Evolutionary conservation across 2,797 vertebrate genomes (phyloP), one percentile per base, ranked within the genome.

Genomic region (Pangasius mekongensis): DNA sequence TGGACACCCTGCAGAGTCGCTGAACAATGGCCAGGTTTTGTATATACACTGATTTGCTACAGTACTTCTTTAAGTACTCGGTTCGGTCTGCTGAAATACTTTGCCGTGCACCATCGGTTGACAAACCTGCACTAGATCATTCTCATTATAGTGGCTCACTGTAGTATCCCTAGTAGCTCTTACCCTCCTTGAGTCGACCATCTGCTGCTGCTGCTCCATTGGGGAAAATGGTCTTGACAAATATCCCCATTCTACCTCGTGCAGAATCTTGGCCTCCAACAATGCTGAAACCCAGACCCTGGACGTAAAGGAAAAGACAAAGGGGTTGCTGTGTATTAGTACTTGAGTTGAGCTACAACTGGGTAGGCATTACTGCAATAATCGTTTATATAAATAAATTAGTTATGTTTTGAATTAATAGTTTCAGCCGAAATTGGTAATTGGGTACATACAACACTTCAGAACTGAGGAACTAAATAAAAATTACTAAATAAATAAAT

Each of bases 281-380:
- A 88, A 99, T 99, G 90, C 98, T 99, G 94, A 99, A 99, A 74
- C 98, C 98, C 52, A 99, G 96, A 60, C 98, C 98, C 98, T 99
- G 39, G 4, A 67, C 60, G 83, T 56, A 10, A 82, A 52, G 18
- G 14, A 85, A 86, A 39, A 64, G 36, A 77, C 20, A 27, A 66
- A 58, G 39, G 22, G 39, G 36, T 83, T 88, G 69, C 2, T 33
- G 10, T 69, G 54, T 8, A 86, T 58, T 71, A 22, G 66, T 47
- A 66, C 16, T 9, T 16, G 6, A 83, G 39, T 14, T 82, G 11
- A 43, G 77, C n/a, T 56, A 33, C 52, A 58, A 49, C 0, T 39
- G 1, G 16, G 13, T 30, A 60, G 5, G 24, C 30, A 60, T 74
- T 27, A 56, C 3, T 76, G 43, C 43, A 49, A n/a, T 14, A 11